Evolutionary conservation across 2,888 invertebrate genomes (phyloP), one percentile per base, ranked within the genome.

Genomic region (Pseudococcus viburni): DNA sequence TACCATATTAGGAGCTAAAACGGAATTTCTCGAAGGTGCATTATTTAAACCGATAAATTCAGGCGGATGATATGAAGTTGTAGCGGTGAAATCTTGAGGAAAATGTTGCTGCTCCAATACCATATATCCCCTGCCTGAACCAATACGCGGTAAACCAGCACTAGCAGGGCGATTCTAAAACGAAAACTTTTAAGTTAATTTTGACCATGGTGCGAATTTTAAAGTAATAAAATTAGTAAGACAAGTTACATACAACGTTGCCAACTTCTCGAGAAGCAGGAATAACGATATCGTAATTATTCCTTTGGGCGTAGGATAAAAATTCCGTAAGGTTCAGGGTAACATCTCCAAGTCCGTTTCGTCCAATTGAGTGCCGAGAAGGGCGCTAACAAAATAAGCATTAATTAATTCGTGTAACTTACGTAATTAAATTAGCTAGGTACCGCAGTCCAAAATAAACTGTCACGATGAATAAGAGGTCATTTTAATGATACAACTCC

Each of bases 281-380:
- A 55, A 87, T 87, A 3, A 87, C 87, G 17, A 87, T 87, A 55
- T 87, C 87, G 22, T 77, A 87, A 87, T 87, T 87, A 87, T 87
- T 87, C 51, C 55, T 22, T 80, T 77, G 87, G 11, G 87, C 87
- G 51, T 80, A 80, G 26, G 87, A 77, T 26, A 87, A 80, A 55
- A 87, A 87, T 51, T 87, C 80, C 33, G 87, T 77, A 15, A 87
- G 83, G 33, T 87, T 87, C 51, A 87, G 19, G n/a, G 87, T 87
- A 9, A 87, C 80, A 55, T 87, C 87, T 17, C 77, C 87, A n/a
- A 39, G 55, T 64, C 85, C 59, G 5, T 55, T 59, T 59, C 59
- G 33, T 8, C 55, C 85, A 51, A 59, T 26, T 0, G 59, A 26
- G 19, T 85, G 51, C 51, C 59, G 85, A 39, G 85, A n/a, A 51